phyloP scores from a whole-genome alignment of 2,888 invertebrate species.

The Trilocha varians region DNA sequence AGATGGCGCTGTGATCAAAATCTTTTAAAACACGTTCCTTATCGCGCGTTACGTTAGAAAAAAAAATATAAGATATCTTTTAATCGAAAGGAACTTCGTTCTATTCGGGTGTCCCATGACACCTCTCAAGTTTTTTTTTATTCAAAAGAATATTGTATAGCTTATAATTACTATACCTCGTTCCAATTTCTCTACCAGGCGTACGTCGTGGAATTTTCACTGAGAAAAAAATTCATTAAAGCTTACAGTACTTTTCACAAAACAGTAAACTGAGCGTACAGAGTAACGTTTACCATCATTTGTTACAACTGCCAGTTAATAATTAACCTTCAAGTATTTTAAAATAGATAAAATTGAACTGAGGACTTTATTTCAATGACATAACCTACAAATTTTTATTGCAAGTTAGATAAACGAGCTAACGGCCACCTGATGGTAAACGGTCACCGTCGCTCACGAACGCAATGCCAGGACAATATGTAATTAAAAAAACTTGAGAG shows the following conservation, averaged over 20 bases:
- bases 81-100: too few relatives aligned
- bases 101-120: too few relatives aligned
- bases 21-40: too few relatives aligned
- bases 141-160: neutral
- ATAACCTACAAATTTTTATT: neutral
- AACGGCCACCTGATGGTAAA: too few relatives aligned
- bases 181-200: slow-evolving; percentile 6
- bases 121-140: too few relatives aligned
- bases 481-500: too few relatives aligned
- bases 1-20: too few relatives aligned
- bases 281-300: slow-evolving; percentile 16
- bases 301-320: neutral
- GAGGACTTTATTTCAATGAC: neutral
- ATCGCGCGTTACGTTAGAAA: too few relatives aligned
- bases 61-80: too few relatives aligned
- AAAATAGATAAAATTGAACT: neutral
- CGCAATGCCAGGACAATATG: slow-evolving; percentile 1
- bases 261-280: slow-evolving; percentile 31
- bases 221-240: slow-evolving; percentile 61
- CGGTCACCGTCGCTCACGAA: too few relatives aligned
- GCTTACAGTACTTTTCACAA: slow-evolving; percentile 37
- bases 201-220: slow-evolving; percentile 37
- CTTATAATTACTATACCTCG: neutral
- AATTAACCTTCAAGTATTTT: neutral
- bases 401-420: too few relatives aligned